Conservation (phyloP, 2,888 invertebrate genomes). For the Taenaris catops region DNA sequence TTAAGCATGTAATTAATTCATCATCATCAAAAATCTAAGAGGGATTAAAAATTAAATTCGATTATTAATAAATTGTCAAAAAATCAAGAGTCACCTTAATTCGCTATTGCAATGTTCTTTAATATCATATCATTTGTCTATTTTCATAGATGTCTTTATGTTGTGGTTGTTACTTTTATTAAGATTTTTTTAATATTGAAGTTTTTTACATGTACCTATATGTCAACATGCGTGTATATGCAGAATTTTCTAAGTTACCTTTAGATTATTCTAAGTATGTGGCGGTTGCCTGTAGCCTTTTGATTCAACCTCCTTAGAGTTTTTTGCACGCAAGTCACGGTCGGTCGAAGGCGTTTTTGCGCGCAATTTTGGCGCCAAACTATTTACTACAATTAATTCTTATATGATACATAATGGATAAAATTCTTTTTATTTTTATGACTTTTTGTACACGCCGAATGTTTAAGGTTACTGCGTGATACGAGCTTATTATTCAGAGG, state of each 20-base stretch:
- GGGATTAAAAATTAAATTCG: too few species aligned
- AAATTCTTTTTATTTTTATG: slow-evolving; percentile 18
- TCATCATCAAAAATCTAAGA: too few species aligned
- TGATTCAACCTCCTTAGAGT: slow-evolving; percentile 28
- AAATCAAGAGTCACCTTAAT: too few species aligned
- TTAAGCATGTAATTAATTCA: too few species aligned
- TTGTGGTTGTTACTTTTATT: too few species aligned
- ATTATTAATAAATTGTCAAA: too few species aligned
- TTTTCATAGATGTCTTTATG: too few species aligned
- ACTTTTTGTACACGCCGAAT: slow-evolving; percentile 15
- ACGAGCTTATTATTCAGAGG: slow-evolving; percentile 2
- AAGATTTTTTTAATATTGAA: too few species aligned
- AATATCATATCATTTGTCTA: too few species aligned
- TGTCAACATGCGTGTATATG: too few species aligned
- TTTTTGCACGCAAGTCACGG: slow-evolving; percentile 59
- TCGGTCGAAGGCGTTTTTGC: slow-evolving; percentile 67
- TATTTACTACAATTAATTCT: slow-evolving; percentile 21
- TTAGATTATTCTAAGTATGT: slow-evolving; percentile 2
- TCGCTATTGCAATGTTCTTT: too few species aligned
- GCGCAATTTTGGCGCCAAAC: slow-evolving; percentile 71
- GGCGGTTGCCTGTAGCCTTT: background rate
- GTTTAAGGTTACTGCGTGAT: slow-evolving; percentile 20
- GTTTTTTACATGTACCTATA: too few species aligned
- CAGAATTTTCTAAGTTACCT: background rate
- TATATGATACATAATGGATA: slow-evolving; percentile 18